phyloP scores from a whole-genome alignment of 2,888 invertebrate species.

The Odontothrips loti region DNA sequence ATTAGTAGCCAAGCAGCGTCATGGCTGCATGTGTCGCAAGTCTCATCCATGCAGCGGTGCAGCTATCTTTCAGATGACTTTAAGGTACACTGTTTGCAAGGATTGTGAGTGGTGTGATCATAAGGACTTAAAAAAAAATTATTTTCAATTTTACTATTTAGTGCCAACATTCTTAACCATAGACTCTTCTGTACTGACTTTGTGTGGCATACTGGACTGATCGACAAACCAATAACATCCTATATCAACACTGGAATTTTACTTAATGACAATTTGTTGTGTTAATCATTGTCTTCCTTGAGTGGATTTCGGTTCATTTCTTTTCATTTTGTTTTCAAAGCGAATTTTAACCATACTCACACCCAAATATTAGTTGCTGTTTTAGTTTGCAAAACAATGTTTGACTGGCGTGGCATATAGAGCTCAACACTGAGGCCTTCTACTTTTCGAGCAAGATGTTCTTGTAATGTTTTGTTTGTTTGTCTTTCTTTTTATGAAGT shows the following conservation, averaged over 20 bases:
- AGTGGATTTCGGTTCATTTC: conserved; percentile 40
- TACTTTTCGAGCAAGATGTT: neutral
- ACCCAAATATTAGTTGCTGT: no score
- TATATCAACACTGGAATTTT: no score
- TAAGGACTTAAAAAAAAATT: neutral
- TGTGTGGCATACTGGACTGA: no score
- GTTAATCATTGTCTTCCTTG: neutral
- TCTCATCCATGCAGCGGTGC: conserved; percentile 44
- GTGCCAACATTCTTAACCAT: no score
- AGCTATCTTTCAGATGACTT: conserved; percentile 72
- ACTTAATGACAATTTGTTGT: no score
- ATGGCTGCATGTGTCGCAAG: conserved; percentile 8
- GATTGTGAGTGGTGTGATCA: conserved; percentile 10
- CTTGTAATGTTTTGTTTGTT: neutral
- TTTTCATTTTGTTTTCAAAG: conserved; percentile 36
- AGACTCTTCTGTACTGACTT: no score
- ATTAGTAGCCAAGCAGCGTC: neutral
- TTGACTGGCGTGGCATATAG: no score
- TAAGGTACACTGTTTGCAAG: conserved; percentile 53
- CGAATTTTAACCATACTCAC: conserved; percentile 31
- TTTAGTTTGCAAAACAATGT: no score
- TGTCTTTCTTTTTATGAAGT: neutral
- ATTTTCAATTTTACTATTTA: conserved; percentile 24
- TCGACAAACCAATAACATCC: no score
- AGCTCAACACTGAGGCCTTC: no score